phyloP scores from a whole-genome alignment of 2,888 invertebrate species.

The Geophilus truncorum region DNA sequence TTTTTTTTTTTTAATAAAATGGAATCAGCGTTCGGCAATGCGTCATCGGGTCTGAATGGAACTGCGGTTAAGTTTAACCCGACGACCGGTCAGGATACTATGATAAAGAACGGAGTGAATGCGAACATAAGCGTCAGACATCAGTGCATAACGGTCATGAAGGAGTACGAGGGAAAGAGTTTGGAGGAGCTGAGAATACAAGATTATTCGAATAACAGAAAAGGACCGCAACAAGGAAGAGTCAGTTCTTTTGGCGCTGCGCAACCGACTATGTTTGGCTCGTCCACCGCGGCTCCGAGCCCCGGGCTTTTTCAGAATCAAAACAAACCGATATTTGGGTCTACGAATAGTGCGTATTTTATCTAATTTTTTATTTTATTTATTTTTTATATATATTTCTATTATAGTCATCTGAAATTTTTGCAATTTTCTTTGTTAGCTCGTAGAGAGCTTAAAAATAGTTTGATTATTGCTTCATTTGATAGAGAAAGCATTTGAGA shows the following conservation, averaged over 20 bases:
- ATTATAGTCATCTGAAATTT: no score
- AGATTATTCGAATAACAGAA: slow-evolving; percentile 74
- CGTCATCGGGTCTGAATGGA: slow-evolving; percentile 55
- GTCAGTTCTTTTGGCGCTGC: slow-evolving; percentile 40
- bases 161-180: neutral
- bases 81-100: slow-evolving; percentile 78
- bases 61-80: slow-evolving; percentile 82
- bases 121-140: slow-evolving; percentile 53
- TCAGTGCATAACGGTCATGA: neutral
- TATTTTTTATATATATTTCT: no score
- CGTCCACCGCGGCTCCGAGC: slow-evolving; percentile 37
- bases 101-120: slow-evolving; percentile 79
- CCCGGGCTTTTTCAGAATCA: slow-evolving; percentile 44
- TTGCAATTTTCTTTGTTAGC: no score
- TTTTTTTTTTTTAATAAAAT: neutral
- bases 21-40: slow-evolving; percentile 47
- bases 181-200: neutral
- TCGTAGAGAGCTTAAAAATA: no score
- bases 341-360: slow-evolving; percentile 42
- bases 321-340: slow-evolving; percentile 57
- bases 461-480: neutral
- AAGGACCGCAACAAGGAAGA: slow-evolving; percentile 58
- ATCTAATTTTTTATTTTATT: no score
- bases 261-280: slow-evolving; percentile 38
- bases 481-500: no score